phyloP scores from a whole-genome alignment of 2,797 vertebrate genomes.

The Halcyon leucocephala region DNA sequence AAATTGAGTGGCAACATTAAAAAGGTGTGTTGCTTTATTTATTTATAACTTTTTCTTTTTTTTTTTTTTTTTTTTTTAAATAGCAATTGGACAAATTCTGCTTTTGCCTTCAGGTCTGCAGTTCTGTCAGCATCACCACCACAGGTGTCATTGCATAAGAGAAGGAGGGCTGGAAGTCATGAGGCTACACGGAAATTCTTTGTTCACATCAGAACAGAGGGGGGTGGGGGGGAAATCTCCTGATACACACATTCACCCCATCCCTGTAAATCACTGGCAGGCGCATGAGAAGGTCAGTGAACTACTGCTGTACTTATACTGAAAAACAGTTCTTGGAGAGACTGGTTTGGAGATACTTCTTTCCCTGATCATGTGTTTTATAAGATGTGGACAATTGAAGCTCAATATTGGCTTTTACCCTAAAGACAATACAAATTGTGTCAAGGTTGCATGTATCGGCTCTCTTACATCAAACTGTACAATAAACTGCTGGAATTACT shows the following conservation, averaged over 20 bases:
- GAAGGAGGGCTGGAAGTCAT: not conserved
- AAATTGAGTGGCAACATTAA: not conserved
- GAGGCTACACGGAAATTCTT: not conserved
- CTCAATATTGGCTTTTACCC: not conserved
- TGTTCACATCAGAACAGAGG: not conserved
- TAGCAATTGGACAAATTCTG: not conserved
- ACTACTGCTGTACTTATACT: not conserved
- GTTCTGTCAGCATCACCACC: not conserved
- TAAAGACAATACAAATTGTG: not conserved
- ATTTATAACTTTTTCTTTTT: not conserved
- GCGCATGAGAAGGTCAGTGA: not conserved
- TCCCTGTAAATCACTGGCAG: not conserved
- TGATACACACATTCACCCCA: not conserved
- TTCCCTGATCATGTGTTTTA: not conserved
- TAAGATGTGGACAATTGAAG: not conserved
- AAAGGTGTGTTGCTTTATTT: not conserved
- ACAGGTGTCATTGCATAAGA: not conserved
- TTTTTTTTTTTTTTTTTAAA: not conserved
- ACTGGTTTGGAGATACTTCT: not conserved
- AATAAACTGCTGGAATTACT: not conserved
- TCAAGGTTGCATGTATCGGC: not conserved
- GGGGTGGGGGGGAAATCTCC: not conserved
- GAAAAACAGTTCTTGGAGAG: not conserved
- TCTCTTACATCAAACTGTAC: not conserved
- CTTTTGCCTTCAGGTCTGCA: not conserved